Evolutionary conservation across 2,888 invertebrate species (phyloP), one percentile per base, ranked within the genome.

Genomic region (Aspidapion aeneum): DNA sequence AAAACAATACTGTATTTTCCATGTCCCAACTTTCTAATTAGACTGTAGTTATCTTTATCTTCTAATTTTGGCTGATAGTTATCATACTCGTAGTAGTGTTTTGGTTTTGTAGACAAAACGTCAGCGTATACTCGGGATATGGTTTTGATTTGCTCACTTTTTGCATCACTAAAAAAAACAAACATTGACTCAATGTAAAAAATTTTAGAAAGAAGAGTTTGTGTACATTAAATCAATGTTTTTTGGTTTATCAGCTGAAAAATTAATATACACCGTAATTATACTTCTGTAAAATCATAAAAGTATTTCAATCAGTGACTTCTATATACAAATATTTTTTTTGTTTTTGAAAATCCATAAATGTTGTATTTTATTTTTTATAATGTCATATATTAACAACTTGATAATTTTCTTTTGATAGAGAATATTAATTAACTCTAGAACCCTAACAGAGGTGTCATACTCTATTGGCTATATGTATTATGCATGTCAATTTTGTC

Each of bases 1-100:
- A 79, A 79, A 1, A 79, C 80, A 57, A 78, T 74, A 68, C 80
- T 80, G 69, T 80, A 80, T 69, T 80, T 80, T n/a, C 80, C 80
- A 57, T 78, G 74, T 2, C 80, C 80, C n/a, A 80, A 70, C 65
- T 77, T 77, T 60, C 73, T 70, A 9, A 76, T 73, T 20, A 80
- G 63, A 50, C 72, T 72, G 68, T 79, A 80, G 62, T 76, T 72
- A 49, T 78, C 74, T 17, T 74, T 73, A 49, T 75, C 71, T 52
- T 79, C 77, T 5, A 68, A 71, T 21, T 70, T 71, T 2, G 78
- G 78, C 19, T 59, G 69, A 63, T 71, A 79, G 58, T 65, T 74
- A 50, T 80, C 80, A 62, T 78, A 79, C 62, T 80, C 78, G 66
- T 76, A 79, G 63, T 75, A 79, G 2, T 76, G 74, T 21, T 71